A percentile compares a stretch with the other conserved stretches of the same genome.
Evolutionary conservation across 2,888 invertebrate species (phyloP).

Genomic region (Synanthedon vespiformis): DNA sequence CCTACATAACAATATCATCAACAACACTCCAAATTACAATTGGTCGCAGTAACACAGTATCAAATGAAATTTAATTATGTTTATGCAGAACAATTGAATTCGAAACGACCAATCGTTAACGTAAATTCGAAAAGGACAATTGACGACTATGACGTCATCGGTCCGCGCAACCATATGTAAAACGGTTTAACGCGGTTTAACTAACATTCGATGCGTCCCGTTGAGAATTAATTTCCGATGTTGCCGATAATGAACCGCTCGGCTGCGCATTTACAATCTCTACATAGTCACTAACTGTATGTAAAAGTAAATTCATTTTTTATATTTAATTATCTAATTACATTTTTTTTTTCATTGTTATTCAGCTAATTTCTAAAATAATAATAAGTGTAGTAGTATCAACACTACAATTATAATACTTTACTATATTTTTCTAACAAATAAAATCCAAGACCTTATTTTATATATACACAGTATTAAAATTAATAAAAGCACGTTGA

Average conservation of each 20-base stretch:
- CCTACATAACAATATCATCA: neutral
- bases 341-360: too few species aligned
- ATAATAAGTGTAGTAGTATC: too few species aligned
- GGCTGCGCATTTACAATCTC: too few species aligned
- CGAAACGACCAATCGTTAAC: neutral
- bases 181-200: conserved; percentile 36
- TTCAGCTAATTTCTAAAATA: too few species aligned
- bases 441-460: too few species aligned
- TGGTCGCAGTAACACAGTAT: conserved; percentile 18
- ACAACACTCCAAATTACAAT: conserved; percentile 13
- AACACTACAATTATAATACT: too few species aligned
- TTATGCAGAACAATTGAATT: neutral
- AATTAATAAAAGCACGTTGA: too few species aligned
- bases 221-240: conserved; percentile 52
- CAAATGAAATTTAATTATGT: conserved; percentile 3
- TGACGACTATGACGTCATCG: neutral
- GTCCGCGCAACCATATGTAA: conserved; percentile 10
- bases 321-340: too few species aligned
- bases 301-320: too few species aligned
- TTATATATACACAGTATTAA: too few species aligned
- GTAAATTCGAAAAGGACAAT: neutral
- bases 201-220: conserved; percentile 23
- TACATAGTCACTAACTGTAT: too few species aligned
- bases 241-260: conserved; percentile 29
- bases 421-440: too few species aligned